Conservation (phyloP, 2,113 vertebrate genomes). For the Scolopax mira region DNA sequence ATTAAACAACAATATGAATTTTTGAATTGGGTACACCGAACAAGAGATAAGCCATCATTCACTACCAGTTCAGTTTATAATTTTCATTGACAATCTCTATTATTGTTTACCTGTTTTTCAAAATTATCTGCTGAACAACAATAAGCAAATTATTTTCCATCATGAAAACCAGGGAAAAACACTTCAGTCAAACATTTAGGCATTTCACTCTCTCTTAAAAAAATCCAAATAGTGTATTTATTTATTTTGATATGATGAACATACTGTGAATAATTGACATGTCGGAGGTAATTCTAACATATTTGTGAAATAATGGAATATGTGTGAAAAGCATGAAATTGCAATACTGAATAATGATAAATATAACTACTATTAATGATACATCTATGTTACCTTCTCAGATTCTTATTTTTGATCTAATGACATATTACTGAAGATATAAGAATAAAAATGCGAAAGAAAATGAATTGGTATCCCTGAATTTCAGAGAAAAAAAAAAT, state of each 20-base stretch:
- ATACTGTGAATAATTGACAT: not conserved
- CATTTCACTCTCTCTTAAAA: not conserved
- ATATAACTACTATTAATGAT: not conserved
- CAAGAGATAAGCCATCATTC: not conserved
- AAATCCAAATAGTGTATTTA: not conserved
- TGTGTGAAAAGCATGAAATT: not conserved
- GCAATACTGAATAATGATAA: not conserved
- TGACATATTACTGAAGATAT: not conserved
- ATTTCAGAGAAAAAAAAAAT: not conserved
- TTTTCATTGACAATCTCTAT: not conserved
- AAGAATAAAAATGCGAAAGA: not conserved
- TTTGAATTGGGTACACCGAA: not conserved
- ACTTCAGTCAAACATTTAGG: not conserved
- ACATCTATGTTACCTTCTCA: not conserved
- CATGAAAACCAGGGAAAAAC: not conserved
- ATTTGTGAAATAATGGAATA: not conserved
- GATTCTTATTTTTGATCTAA: not conserved
- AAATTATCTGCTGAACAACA: not conserved
- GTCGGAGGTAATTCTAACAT: not conserved
- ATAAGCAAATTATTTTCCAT: not conserved
- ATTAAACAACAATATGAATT: not conserved
- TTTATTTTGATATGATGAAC: not conserved
- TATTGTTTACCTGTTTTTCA: not conserved
- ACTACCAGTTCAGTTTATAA: not conserved
- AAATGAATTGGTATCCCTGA: not conserved